Evolutionary conservation across 2,888 invertebrate genomes (phyloP).

Genomic region (Endomychus coccineus): DNA sequence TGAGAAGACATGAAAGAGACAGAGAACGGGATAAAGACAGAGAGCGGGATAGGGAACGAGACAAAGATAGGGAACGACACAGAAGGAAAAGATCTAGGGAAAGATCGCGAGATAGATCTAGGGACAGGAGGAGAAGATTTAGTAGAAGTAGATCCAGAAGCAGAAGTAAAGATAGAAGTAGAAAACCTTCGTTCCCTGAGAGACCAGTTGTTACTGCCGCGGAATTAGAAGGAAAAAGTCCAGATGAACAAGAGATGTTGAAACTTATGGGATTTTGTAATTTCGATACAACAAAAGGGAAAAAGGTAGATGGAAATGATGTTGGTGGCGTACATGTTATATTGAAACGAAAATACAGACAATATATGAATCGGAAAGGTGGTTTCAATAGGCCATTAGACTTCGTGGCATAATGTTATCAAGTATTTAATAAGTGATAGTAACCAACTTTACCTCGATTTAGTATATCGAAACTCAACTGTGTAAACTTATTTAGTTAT

Average conservation of each 20-base stretch:
- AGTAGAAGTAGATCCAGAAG: constrained; percentile 34
- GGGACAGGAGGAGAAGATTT: constrained; percentile 43
- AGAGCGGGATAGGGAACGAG: constrained; percentile 43
- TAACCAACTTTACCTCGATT: no score
- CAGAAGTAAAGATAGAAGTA: constrained; percentile 33
- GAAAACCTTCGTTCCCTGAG: constrained; percentile 40
- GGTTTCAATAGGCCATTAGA: constrained; percentile 98
- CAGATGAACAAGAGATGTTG: constrained; percentile 92
- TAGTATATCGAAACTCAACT: no score
- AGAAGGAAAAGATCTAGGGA: constrained; percentile 42
- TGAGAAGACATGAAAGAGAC: constrained; percentile 49
- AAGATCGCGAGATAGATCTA: constrained; percentile 41
- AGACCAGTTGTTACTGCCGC: constrained; percentile 68
- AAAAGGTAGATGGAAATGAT: constrained; percentile 90
- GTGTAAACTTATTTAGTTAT: no score
- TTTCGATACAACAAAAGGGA: constrained; percentile 94
- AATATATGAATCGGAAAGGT: constrained; percentile 99
- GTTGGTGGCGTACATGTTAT: constrained; percentile 93
- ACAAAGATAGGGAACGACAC: constrained; percentile 42
- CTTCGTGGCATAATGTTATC: constrained; percentile 86
- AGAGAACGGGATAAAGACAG: constrained; percentile 45
- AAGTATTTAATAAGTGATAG: no score
- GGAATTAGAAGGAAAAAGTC: constrained; percentile 82
- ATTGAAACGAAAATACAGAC: constrained; percentile 91
- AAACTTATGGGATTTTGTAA: constrained; percentile 94